Percentiles rank a stretch among this genome's conserved stretches.
Conservation (phyloP, 2,113 vertebrate species). For the Ceyx melanurus region DNA sequence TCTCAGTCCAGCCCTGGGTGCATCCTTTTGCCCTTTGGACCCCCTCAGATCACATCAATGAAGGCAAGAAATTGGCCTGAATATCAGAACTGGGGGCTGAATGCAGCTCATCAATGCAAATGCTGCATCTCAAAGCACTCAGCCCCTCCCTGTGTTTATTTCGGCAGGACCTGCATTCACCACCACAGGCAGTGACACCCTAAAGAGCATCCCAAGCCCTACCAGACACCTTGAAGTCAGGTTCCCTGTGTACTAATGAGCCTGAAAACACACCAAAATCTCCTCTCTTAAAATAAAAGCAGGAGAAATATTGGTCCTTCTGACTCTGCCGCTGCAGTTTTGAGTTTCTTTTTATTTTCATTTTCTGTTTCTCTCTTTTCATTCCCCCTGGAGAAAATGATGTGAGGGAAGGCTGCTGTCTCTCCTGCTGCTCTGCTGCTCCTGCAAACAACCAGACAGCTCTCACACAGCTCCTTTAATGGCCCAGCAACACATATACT, state of each 20-base stretch:
- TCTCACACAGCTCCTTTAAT: slow-evolving; percentile 47
- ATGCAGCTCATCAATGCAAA: neutral
- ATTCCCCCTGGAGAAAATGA: neutral
- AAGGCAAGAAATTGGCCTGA: neutral
- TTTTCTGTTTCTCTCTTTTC: neutral
- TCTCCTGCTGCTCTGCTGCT: slow-evolving; percentile 11
- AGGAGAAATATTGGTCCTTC: neutral
- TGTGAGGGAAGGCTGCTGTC: neutral
- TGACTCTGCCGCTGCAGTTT: neutral
- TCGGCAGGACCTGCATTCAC: neutral
- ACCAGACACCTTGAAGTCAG: neutral
- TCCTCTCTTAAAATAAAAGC: neutral
- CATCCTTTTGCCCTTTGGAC: no score
- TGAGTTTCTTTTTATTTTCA: neutral
- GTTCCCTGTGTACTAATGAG: neutral
- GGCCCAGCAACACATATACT: neutral
- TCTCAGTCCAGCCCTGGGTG: neutral
- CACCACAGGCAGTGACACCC: neutral
- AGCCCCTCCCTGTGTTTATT: neutral
- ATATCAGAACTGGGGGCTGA: neutral
- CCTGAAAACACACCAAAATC: neutral
- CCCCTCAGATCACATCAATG: fast-evolving
- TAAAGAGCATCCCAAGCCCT: neutral
- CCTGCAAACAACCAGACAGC: neutral
- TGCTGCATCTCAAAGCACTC: neutral